Conservation (phyloP, 2,797 vertebrate genomes). For the Pseudochaenichthys georgianus region DNA sequence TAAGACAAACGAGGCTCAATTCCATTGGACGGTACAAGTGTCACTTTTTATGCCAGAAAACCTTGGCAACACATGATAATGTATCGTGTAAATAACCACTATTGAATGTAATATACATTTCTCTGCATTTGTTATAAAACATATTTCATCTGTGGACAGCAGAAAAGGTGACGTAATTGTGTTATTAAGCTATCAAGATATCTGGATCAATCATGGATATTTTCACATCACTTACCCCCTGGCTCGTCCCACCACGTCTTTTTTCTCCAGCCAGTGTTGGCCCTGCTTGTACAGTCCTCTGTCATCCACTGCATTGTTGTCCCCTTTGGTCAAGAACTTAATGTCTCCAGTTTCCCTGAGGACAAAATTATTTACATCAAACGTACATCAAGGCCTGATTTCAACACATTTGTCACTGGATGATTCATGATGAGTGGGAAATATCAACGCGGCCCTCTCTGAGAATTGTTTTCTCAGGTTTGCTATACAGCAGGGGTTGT, state of each 20-base stretch:
- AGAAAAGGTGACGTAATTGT: neutral
- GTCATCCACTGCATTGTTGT: constrained; percentile 98
- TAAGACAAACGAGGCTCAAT: neutral
- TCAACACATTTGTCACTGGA: neutral
- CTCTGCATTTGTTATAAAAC: too few relatives aligned
- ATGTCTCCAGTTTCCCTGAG: constrained; percentile 96
- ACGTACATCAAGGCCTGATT: neutral
- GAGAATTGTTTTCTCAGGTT: neutral
- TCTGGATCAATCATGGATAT: neutral
- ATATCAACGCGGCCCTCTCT: constrained; percentile 7
- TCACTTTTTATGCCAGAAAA: neutral
- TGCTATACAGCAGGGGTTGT: neutral
- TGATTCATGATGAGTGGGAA: constrained; percentile 3
- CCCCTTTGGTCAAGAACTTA: constrained; percentile 99
- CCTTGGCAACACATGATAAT: neutral
- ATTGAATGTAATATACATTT: too few relatives aligned
- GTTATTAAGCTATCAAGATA: neutral
- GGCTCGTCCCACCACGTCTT: constrained; percentile 96
- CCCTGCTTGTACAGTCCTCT: constrained; percentile 97
- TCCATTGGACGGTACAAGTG: neutral
- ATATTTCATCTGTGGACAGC: neutral
- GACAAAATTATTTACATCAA: constrained; percentile 45
- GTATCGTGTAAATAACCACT: neutral
- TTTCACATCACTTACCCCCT: constrained; percentile 87
- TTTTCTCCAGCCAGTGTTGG: constrained; percentile 98